Evolutionary conservation across 2,113 vertebrate species (phyloP).

Genomic region (Neofelis nebulosa): DNA sequence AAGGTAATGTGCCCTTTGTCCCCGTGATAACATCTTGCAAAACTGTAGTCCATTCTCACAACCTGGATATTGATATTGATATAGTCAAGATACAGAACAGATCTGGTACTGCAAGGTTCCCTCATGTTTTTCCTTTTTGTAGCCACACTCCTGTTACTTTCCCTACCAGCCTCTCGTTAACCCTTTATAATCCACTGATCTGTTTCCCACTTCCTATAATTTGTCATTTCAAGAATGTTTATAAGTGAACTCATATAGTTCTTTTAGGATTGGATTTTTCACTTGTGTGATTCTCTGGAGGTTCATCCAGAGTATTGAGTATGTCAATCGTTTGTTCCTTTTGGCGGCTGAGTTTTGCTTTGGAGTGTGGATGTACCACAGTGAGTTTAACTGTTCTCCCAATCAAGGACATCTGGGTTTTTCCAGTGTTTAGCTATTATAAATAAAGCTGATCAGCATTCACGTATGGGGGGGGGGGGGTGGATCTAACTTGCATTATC

Average conservation of each 20-base stretch:
- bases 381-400: not conserved
- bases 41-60: not conserved
- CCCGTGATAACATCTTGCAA: not conserved
- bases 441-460: not conserved
- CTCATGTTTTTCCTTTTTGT: not conserved
- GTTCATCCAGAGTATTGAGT: not conserved
- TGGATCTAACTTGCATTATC: not conserved
- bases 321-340: not conserved
- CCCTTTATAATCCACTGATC: not conserved
- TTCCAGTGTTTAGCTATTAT: not conserved
- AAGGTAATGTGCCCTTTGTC: not conserved
- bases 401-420: not conserved
- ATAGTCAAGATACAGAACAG: not conserved
- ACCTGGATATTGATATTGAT: not conserved
- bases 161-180: not conserved
- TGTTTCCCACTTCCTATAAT: not conserved
- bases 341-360: not conserved
- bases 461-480: not conserved
- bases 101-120: not conserved
- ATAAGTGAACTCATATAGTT: not conserved
- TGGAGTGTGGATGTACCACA: not conserved
- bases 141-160: not conserved
- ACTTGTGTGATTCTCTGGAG: not conserved
- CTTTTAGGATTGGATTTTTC: not conserved
- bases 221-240: not conserved